Evolutionary conservation across 1,140 invertebrate species (phyloP).

Genomic region (Dreissena polymorpha): DNA sequence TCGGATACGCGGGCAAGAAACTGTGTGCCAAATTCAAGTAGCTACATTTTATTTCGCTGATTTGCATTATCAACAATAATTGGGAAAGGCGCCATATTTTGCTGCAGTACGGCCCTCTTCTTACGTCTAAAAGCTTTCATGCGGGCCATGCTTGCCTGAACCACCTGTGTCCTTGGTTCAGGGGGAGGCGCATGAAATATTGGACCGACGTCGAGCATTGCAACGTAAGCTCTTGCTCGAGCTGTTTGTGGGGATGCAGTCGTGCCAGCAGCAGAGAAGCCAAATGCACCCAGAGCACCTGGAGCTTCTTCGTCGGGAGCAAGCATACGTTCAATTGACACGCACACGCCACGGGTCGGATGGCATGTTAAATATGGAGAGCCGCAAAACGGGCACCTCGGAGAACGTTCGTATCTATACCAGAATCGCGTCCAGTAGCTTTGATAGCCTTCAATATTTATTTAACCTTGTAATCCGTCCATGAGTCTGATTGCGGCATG

Average conservation of each 20-base stretch:
- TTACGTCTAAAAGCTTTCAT: background rate
- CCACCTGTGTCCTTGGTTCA: slow-evolving; percentile 40
- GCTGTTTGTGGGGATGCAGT: background rate
- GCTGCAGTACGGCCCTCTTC: background rate
- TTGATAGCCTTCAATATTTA: slow-evolving; percentile 42
- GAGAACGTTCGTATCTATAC: slow-evolving; percentile 50
- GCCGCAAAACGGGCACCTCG: slow-evolving; percentile 48
- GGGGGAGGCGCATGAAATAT: slow-evolving; percentile 37
- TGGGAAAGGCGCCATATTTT: background rate
- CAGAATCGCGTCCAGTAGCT: slow-evolving; percentile 52
- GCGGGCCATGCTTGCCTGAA: background rate
- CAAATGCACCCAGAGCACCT: background rate
- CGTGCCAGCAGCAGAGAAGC: background rate
- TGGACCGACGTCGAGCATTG: slow-evolving; percentile 28
- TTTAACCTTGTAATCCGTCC: slow-evolving; percentile 39
- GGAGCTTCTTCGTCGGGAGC: background rate
- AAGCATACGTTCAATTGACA: slow-evolving; percentile 20
- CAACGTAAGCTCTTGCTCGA: slow-evolving; percentile 10
- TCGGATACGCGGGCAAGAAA: slow-evolving; percentile 30
- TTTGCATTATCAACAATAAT: background rate
- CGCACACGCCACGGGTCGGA: slow-evolving; percentile 5
- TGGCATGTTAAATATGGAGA: slow-evolving; percentile 42
- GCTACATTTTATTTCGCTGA: background rate
- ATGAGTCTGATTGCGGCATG: slow-evolving; percentile 24
- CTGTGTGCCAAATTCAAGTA: background rate